phyloP scores from a whole-genome alignment of 2,888 invertebrate species.

The Malachius bipustulatus region DNA sequence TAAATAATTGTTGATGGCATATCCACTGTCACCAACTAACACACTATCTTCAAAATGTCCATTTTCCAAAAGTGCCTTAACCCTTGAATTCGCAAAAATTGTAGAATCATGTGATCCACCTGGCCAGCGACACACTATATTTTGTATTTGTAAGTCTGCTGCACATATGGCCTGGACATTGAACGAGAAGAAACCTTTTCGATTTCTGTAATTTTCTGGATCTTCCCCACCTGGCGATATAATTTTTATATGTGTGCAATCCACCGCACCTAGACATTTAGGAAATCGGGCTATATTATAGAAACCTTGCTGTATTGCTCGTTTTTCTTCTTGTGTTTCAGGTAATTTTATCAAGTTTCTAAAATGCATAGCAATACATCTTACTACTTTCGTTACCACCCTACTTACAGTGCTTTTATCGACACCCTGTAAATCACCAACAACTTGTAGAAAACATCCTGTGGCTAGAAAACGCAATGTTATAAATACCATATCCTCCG shows the following conservation, averaged over 20 bases:
- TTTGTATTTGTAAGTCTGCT: slow-evolving; percentile 17
- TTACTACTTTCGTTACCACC: too few species aligned
- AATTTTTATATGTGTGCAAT: slow-evolving; percentile 10
- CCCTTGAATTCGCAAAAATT: slow-evolving; percentile 20
- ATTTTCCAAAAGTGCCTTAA: slow-evolving; percentile 12
- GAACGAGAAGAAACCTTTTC: slow-evolving; percentile 22
- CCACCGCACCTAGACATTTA: slow-evolving; percentile 7
- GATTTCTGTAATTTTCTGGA: slow-evolving; percentile 21
- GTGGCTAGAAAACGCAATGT: too few species aligned
- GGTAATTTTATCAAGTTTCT: too few species aligned
- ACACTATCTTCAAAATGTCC: slow-evolving; percentile 14
- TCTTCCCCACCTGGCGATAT: slow-evolving; percentile 18
- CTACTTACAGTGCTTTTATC: too few species aligned
- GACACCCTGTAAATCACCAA: too few species aligned
- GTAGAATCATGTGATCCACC: slow-evolving; percentile 23
- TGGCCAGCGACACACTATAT: slow-evolving; percentile 21
- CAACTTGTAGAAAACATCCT: too few species aligned
- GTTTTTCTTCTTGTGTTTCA: not conserved
- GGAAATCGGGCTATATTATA: slow-evolving; percentile 10
- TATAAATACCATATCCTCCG: too few species aligned
- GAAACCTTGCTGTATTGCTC: slow-evolving; percentile 5
- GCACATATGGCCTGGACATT: slow-evolving; percentile 23
- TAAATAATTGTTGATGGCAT: slow-evolving; percentile 20
- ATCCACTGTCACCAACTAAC: slow-evolving; percentile 23
- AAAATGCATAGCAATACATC: too few species aligned